phyloP scores from a whole-genome alignment of 2,888 invertebrate genomes.

The Nemotelus pantherinus region DNA sequence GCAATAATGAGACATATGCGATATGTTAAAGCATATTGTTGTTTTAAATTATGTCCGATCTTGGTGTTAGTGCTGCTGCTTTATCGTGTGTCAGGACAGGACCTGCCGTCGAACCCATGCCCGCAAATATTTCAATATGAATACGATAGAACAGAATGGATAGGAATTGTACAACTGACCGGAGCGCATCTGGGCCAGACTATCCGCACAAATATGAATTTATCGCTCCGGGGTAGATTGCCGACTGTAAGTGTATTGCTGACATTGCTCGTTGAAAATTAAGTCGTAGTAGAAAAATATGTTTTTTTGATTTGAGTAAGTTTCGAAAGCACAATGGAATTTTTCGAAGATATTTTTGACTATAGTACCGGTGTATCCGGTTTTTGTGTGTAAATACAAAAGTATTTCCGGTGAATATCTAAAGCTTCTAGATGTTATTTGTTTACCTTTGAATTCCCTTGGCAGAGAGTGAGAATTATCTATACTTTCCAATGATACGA shows the following conservation, averaged over 20 bases:
- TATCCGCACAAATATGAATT: slow-evolving; percentile 59
- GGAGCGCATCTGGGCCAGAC: slow-evolving; percentile 51
- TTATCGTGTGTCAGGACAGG: slow-evolving; percentile 1
- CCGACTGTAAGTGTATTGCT: slow-evolving; percentile 57
- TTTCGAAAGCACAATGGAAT: too few relatives aligned
- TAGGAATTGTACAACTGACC: slow-evolving; percentile 28
- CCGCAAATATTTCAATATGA: slow-evolving; percentile 39
- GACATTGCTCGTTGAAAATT: background rate
- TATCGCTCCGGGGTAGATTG: slow-evolving; percentile 61
- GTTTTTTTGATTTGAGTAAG: too few relatives aligned
- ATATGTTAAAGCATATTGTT: background rate
- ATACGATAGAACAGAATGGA: slow-evolving; percentile 28
- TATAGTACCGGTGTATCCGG: too few relatives aligned
- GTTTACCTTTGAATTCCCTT: too few relatives aligned
- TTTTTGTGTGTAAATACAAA: too few relatives aligned
- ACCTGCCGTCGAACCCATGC: slow-evolving; percentile 55
- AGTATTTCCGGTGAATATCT: too few relatives aligned
- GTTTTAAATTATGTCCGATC: background rate
- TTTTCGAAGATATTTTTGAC: too few relatives aligned
- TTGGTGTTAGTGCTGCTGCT: background rate
- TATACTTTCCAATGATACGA: too few relatives aligned
- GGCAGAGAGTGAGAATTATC: too few relatives aligned
- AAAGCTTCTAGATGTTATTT: too few relatives aligned
- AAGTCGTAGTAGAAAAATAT: too few relatives aligned
- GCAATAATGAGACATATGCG: slow-evolving; percentile 21